phyloP scores from a whole-genome alignment of 2,113 vertebrate genomes.

The Burhinus bistriatus region DNA sequence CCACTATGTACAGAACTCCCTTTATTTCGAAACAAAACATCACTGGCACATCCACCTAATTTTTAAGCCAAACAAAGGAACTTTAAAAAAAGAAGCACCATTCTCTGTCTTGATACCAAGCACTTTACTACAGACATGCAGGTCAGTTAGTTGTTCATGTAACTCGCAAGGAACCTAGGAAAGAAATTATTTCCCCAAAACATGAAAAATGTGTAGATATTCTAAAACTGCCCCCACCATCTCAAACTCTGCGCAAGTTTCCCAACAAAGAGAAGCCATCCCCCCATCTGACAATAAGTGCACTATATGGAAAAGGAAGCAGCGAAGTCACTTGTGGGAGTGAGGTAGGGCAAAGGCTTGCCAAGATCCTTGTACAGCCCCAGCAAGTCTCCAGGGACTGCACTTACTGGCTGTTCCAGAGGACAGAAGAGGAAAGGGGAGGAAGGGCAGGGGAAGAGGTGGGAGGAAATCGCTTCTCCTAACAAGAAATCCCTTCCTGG shows the following conservation, averaged over 20 bases:
- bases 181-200: background rate
- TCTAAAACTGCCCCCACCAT: background rate
- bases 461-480: slow-evolving; percentile 17
- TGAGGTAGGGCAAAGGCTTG: background rate
- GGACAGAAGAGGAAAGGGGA: slow-evolving; percentile 15
- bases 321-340: background rate
- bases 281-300: background rate
- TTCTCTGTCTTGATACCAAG: background rate
- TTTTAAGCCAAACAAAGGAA: background rate
- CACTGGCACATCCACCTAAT: background rate
- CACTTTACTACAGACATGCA: background rate
- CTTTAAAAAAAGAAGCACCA: background rate
- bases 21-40: background rate
- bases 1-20: background rate
- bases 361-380: background rate
- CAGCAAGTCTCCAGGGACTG: background rate
- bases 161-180: background rate
- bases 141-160: background rate
- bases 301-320: background rate
- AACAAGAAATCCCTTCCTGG: slow-evolving; percentile 16
- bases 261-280: background rate
- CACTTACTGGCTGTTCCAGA: background rate
- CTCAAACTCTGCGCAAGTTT: background rate
- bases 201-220: background rate
- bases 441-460: slow-evolving; percentile 17